phyloP scores from a whole-genome alignment of 2,113 vertebrate species.

The Pogonocichla stellata region DNA sequence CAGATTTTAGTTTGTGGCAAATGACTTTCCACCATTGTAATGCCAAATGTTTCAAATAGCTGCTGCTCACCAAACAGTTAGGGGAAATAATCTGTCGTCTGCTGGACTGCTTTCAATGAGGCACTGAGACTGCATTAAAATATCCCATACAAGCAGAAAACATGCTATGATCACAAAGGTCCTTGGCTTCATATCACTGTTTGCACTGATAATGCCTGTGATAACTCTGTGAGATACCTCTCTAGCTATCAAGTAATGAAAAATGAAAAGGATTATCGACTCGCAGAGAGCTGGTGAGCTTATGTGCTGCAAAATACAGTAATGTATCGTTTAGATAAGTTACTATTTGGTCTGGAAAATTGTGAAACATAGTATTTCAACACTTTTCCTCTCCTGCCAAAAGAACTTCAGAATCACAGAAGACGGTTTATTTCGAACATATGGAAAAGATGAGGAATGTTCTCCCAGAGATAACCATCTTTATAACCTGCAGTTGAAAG shows the following conservation, averaged over 20 bases:
- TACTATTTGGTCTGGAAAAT: constrained; percentile 52
- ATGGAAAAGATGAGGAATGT: constrained; percentile 40
- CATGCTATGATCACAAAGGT: neutral
- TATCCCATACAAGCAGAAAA: neutral
- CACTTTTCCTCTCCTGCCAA: constrained; percentile 45
- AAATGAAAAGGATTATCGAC: neutral
- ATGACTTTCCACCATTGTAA: rapidly evolving
- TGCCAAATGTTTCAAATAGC: neutral
- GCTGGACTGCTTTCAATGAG: neutral
- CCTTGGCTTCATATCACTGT: neutral
- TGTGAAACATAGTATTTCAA: constrained; percentile 59
- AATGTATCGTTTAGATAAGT: constrained; percentile 2
- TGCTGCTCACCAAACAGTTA: neutral
- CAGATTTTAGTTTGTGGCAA: neutral
- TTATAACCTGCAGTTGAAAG: constrained; percentile 21
- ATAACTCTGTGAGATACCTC: neutral
- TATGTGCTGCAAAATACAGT: neutral
- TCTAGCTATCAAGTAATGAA: constrained; percentile 2
- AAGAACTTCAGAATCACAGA: constrained; percentile 5
- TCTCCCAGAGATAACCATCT: constrained; percentile 25
- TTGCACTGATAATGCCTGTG: neutral
- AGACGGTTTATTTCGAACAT: constrained; percentile 31
- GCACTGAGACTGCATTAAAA: neutral
- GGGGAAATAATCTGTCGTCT: neutral
- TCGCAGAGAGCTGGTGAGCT: neutral